Base-by-base conservation (phyloP, 2,888 invertebrate genomes). In the Agriopis marginaria region DNA sequence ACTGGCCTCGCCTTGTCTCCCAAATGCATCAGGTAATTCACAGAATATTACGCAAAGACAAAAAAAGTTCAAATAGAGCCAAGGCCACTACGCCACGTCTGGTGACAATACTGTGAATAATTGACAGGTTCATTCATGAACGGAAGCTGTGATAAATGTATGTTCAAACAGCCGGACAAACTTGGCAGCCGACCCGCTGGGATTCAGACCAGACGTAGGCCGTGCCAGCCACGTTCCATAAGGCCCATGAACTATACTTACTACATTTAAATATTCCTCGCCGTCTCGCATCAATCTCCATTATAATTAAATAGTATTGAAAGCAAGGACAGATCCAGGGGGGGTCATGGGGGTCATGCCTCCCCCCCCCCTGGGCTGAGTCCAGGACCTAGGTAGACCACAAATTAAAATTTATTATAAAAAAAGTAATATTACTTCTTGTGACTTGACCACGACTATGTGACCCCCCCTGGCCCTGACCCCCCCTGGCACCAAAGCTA, bases 11-110 rank as follows among this genome's bases (percentile, higher is more conserved):
- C 62, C 0, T 4, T 9, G 5, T 11, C n/a, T 45, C 53, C 32
- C 50, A 61, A 62, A 51, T 42, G 12, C 42, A 53, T 53, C 53
- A 23, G 47, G n/a, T 23, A 63, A 56, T 61, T 59, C 51, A 53
- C 42, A 56, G 23, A 63, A 55, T 64, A 49, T 64, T 63, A 60
- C 67, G 67, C 56, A 58, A 49, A 65, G 45, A 47, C 17, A 56
- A 65, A 62, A 32, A 51, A 68, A 63, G 17, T 23, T n/a, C 11
- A 14, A 63, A 68, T 63, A 62, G 55, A 59, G 54, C 65, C 74
- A 74, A 75, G 73, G 74, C 10, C 60, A 23, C 3, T 12, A 66
- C 65, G 54, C 47, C 11, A 66, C 51, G 67, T 63, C 67, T 62
- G 44, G 63, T 59, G 63, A 68, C 63, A 63, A 59, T 63, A 17